Evolutionary conservation across 2,888 invertebrate species (phyloP).

Genomic region (Aphodius granarius): DNA sequence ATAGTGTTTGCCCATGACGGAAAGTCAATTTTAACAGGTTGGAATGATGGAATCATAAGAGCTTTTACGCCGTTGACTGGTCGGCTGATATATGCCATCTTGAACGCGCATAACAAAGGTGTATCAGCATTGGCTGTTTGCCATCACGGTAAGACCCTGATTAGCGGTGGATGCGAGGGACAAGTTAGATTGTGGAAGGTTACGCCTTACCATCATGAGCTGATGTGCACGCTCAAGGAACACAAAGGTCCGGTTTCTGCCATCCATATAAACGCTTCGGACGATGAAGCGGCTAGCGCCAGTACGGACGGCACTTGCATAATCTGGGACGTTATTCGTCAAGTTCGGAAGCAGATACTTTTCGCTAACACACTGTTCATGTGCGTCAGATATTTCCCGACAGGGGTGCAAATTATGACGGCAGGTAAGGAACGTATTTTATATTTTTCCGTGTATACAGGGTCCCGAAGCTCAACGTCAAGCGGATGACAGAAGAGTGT

Average conservation of each 20-base stretch:
- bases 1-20: slow-evolving; percentile 80
- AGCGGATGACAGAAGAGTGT: too few relatives aligned
- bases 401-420: slow-evolving; percentile 76
- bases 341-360: slow-evolving; percentile 76
- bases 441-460: too few relatives aligned
- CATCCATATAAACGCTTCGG: slow-evolving; percentile 74
- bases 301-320: slow-evolving; percentile 92
- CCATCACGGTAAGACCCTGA: slow-evolving; percentile 67
- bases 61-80: slow-evolving; percentile 84
- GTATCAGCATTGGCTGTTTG: slow-evolving; percentile 82
- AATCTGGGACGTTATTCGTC: slow-evolving; percentile 83
- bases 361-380: slow-evolving; percentile 86
- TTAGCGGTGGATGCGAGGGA: slow-evolving; percentile 93
- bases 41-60: slow-evolving; percentile 83
- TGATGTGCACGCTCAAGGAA: slow-evolving; percentile 81
- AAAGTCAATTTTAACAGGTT: slow-evolving; percentile 76
- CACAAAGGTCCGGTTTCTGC: slow-evolving; percentile 88
- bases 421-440: slow-evolving; percentile 52
- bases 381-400: slow-evolving; percentile 72
- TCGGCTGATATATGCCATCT: slow-evolving; percentile 76
- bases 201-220: slow-evolving; percentile 64
- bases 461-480: too few relatives aligned
- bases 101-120: slow-evolving; percentile 85
- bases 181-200: slow-evolving; percentile 84
- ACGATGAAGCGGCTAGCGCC: slow-evolving; percentile 84